Evolutionary conservation across 2,797 vertebrate species (phyloP), one percentile per base, ranked within the genome.

Genomic region (Anabacerthia variegaticeps): DNA sequence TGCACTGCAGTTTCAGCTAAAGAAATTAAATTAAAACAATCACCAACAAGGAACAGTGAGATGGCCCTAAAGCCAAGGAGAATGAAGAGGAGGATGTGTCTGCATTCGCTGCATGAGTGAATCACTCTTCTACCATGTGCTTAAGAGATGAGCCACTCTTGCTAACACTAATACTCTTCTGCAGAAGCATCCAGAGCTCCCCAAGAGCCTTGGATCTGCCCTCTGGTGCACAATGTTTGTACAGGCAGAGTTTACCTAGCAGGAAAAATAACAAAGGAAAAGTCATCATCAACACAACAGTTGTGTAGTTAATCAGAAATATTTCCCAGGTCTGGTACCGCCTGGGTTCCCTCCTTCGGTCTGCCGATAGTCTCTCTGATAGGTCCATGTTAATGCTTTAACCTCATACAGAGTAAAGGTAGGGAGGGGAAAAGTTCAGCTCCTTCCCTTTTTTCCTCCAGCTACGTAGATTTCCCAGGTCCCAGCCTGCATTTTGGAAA

Each of bases 341-440:
- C 15, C 28, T 36, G 32, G 41, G 36, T 10, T 23, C 18, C 14
- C 48, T 85, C 16, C 34, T 91, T 88, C 54, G n/a, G 91, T 58
- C 55, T 66, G 20, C 17, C 24, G 30, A n/a, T 1, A 1, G 37
- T 4, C 7, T 17, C 48, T 58, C 75, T 2, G 1, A 43, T 28
- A 37, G n/a, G 59, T 82, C 26, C 4, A 9, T 28, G 10, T 67
- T 74, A 88, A 49, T 9, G 6, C 32, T 71, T 85, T 22, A 78
- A 77, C 8, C 18, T 84, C 59, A 24, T 7, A 27, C 16, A 10
- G 22, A 28, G 26, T 8, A 71, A 4, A 15, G 9, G 5, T 7
- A 67, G 12, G 24, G 22, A 80, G 22, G 30, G 36, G 18, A 85
- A 39, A 28, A 26, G 5, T 6, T 62, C 39, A 34, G 6, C 51